These are phyloP conservation scores for Netelia virgata DNA, from an alignment of 2,888 invertebrate species.

Conservation along the genomic window DNA sequence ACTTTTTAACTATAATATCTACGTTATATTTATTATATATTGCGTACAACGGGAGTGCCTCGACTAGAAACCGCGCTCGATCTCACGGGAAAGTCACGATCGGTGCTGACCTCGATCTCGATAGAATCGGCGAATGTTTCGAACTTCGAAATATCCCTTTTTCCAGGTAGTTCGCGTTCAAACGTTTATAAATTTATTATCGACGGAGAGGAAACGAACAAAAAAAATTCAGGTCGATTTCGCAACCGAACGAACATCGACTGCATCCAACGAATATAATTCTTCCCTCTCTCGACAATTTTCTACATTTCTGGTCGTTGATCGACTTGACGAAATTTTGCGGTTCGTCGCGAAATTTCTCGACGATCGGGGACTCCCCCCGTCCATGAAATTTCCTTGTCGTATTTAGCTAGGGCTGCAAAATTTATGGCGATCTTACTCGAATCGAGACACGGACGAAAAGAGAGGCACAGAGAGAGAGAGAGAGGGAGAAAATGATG, in stretches of 20 bases:
- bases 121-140: constrained; percentile 36
- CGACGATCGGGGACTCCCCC: too few relatives aligned
- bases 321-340: too few relatives aligned
- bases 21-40: constrained; percentile 10
- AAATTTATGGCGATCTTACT: constrained; percentile 43
- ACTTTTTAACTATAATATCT: background rate
- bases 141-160: constrained; percentile 20
- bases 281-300: too few relatives aligned
- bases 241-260: too few relatives aligned
- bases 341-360: too few relatives aligned
- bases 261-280: too few relatives aligned
- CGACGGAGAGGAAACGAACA: too few relatives aligned
- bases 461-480: background rate
- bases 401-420: constrained; percentile 24
- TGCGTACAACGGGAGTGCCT: background rate
- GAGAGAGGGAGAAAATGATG: constrained; percentile 9
- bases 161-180: constrained; percentile 24
- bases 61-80: constrained; percentile 16
- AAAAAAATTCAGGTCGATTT: too few relatives aligned
- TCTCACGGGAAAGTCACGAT: constrained; percentile 58
- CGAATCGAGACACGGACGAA: background rate
- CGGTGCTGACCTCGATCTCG: constrained; percentile 46
- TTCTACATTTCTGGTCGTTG: too few relatives aligned
- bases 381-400: constrained; percentile 19
- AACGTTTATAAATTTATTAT: constrained; percentile 4